Evolutionary conservation across 2,888 invertebrate genomes (phyloP), one percentile per base, ranked within the genome.

Genomic region (Lasioglossum zephyrum): DNA sequence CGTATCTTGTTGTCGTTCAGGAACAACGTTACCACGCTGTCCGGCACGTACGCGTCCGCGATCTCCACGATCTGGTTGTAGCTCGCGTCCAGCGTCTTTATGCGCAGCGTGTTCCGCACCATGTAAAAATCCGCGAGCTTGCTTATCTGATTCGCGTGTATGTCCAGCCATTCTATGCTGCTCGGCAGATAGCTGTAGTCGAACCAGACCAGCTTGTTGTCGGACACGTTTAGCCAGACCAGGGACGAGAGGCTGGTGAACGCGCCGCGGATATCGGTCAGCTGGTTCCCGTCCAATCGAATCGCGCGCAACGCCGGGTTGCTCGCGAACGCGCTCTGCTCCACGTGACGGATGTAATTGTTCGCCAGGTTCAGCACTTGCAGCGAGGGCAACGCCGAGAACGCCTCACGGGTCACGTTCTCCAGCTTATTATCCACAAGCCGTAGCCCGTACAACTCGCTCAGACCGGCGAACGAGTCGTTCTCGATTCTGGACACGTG

Each of bases 351-450:
- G 92, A 98, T 97, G 94, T 96, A 96, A 95, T 98, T 98, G 92
- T 97, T 97, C 82, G 98, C 97, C 88, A 98, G 96, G 95, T 98
- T 98, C 92, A 98, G 95, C 93, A 97, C 97, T 95, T 97, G 97
- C 86, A 98, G 95, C 22, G 97, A 96, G 13, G 97, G 97, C 88
- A 98, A 95, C 36, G 97, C 96, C 63, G 96, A 96, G 95, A 98
- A 97, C 88, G 97, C 97, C 92, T 97, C 97, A 93, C 97, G 97
- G 79, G 97, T 97, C 93, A 97, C 97, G 95, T 97, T 97, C 93
- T 97, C 97, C 88, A 97, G 97, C 95, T 97, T 97, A 95, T 98
- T 98, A 93, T 97, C 97, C 76, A 98, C 97, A 79, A 98, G 95
- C 74, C 98, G 96, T 82, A 98, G 95, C 26, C 97, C 97, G 92